Base-by-base conservation (phyloP, 2,113 vertebrate species). In the Ophiodon elongatus region DNA sequence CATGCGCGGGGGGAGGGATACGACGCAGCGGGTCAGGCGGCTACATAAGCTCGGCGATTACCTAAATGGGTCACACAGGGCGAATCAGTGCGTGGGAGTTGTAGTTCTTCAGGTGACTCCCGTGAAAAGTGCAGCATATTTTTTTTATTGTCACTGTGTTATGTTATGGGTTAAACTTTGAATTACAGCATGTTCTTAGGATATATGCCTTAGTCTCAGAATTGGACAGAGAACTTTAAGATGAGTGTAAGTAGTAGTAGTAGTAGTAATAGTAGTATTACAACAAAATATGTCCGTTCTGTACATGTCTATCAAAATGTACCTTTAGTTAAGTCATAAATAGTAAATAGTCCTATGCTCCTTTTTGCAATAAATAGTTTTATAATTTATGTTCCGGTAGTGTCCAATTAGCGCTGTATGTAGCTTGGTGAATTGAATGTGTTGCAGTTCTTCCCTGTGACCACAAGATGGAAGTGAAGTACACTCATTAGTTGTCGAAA, bases 101-200 rank as follows among this genome's bases (percentile, higher is more conserved):
- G 90, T 91, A 91, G 90, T 91, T 86, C 77, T 83, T 47, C 31
- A 5, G 2, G 25, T 15, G 25, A 37, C n/a, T 37, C 11, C 7
- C 4, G 31, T 25, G 19, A 62, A 57, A 62, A 65, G 6, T 21
- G 13, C 21, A 45, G 8, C 21, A 52, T 27, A 23, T 50, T 10
- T n/a, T n/a, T n/a, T n/a, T n/a, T 8, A 41, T 41, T 41, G 6
- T 50, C 19, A 50, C 47, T 50, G 17, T 27, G 54, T 27, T 57
- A 57, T 14, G 11, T 2, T 57, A 13, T 27, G 54, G 54, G 54
- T 57, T 13, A 25, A 13, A 57, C n/a, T 57, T 27, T 57, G 1
- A 27, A 57, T 11, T 56, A 56, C n/a, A 56, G 52, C 9, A 56
- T 23, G n/a, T 27, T 14, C 11, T 43, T 43, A 39, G 37, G 37